Base-by-base conservation (phyloP, 2,888 invertebrate genomes). In the Dryococelus australis region DNA sequence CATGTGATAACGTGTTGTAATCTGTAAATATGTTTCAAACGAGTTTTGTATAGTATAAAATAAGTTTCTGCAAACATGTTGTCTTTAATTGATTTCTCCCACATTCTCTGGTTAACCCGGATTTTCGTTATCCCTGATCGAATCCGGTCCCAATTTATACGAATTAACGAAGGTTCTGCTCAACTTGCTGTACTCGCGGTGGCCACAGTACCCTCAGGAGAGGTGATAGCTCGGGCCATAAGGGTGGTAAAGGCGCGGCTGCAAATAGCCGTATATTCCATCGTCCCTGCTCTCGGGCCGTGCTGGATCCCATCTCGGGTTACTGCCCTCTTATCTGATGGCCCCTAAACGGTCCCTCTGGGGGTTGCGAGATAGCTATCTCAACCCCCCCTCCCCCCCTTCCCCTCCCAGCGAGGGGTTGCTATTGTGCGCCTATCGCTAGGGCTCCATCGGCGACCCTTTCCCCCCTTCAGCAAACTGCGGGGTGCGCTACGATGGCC, bases 261-360 rank as follows among this genome's bases (percentile, higher is more conserved):
- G 65, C 65, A 65, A 65, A 65, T 65, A 24, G 65, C 65, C 65
- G 65, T 65, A 65, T 65, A 65, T 65, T 65, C 0, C 65, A 65
- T 65, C 65, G 65, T 20, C 65, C 65, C 65, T 24, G 65, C 65
- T 20, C 47, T 10, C 35, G 35, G 35, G 35, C 35, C 35, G 1
- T 35, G 35, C 35, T 35, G 35, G 35, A 20, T 20, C 51, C 13
- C 65, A n/a, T 20, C 65, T 65, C 65, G 65, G 65, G 65, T 65
- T 65, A 65, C 65, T 65, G 65, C n/a, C 65, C 65, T 65, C 65
- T n/a, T 65, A 65, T 65, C 65, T 65, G 65, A 65, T 65, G 65
- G 65, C 24, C 65, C 65, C 65, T 65, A 65, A 65, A n/a, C 65
- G 65, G 6, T 65, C 24, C 47, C 65, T 65, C 65, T 47, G 12